These are phyloP conservation scores for Scaptomyza pallida DNA, from an alignment of 1,140 invertebrate species.

Conservation along the genomic window DNA sequence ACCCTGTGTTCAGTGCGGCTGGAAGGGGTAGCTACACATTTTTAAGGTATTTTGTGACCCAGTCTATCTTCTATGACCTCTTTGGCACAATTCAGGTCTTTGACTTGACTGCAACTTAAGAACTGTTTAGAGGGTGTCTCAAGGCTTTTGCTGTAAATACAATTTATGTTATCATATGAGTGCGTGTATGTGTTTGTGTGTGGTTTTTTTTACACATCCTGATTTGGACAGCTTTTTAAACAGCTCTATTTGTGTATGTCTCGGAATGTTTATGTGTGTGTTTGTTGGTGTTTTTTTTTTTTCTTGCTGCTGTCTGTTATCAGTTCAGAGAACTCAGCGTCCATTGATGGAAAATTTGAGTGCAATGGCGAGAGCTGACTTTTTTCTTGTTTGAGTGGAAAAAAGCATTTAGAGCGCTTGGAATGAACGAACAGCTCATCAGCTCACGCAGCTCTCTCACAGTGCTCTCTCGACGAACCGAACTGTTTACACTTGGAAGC, in stretches of 20 bases:
- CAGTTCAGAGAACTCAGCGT: conserved; percentile 71
- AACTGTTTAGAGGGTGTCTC: conserved; percentile 3
- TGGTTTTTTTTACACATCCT: conserved; percentile 6
- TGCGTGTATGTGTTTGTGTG: conserved; percentile 20
- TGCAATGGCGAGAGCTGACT: conserved; percentile 16
- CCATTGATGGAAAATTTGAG: conserved; percentile 75
- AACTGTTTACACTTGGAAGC: conserved; percentile 74
- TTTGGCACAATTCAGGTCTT: too few relatives aligned
- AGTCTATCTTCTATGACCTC: too few relatives aligned
- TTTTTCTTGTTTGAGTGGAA: conserved; percentile 63
- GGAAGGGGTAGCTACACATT: neutral
- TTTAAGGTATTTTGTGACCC: too few relatives aligned
- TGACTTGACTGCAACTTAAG: conserved; percentile 19
- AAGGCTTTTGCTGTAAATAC: neutral
- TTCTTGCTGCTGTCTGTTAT: conserved; percentile 59
- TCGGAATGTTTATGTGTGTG: conserved; percentile 9
- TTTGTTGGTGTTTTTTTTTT: conserved; percentile 34
- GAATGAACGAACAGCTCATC: conserved; percentile 18
- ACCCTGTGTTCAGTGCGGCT: neutral
- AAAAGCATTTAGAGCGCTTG: conserved; percentile 42
- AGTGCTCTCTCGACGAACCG: conserved; percentile 21
- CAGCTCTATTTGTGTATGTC: conserved; percentile 45
- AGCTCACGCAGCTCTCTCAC: neutral
- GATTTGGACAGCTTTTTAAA: conserved; percentile 64
- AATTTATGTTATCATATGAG: conserved; percentile 39